Conservation (phyloP, 2,888 invertebrate genomes). For the Atrina japonica region DNA sequence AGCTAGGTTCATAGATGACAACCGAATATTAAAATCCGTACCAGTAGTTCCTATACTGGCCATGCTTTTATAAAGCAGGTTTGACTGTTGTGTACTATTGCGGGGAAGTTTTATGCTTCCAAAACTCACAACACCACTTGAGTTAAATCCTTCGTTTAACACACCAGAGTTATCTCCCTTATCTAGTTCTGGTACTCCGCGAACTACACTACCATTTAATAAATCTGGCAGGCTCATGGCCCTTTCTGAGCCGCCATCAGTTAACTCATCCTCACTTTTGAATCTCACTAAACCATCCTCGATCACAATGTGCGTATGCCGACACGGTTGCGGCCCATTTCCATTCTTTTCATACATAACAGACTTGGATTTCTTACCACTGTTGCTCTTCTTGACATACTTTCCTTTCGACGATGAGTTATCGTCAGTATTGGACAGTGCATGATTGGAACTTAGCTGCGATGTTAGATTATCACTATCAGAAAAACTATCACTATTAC, state of each 20-base stretch:
- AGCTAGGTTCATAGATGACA: slow-evolving; percentile 72
- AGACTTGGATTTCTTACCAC: slow-evolving; percentile 1
- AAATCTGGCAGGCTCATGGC: slow-evolving; percentile 51
- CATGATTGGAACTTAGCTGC: slow-evolving; percentile 27
- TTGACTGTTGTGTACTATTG: slow-evolving; percentile 22
- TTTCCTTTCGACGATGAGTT: slow-evolving; percentile 10
- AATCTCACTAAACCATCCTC: slow-evolving; percentile 94
- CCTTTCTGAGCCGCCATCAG: slow-evolving; percentile 29
- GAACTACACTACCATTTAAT: slow-evolving; percentile 46
- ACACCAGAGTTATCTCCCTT: slow-evolving; percentile 29
- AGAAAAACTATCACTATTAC: slow-evolving; percentile 29
- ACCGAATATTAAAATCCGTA: slow-evolving; percentile 57
- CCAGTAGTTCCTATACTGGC: slow-evolving; percentile 49
- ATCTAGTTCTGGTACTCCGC: slow-evolving; percentile 23
- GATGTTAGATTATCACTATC: slow-evolving; percentile 45
- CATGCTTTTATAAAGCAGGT: slow-evolving; percentile 45
- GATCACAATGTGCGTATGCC: slow-evolving; percentile 89
- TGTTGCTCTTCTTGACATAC: neutral
- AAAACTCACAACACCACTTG: slow-evolving; percentile 23
- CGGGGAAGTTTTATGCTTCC: slow-evolving; percentile 15
- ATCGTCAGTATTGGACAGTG: slow-evolving; percentile 1
- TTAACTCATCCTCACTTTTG: slow-evolving; percentile 85
- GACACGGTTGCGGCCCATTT: slow-evolving; percentile 19
- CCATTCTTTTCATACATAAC: slow-evolving; percentile 17
- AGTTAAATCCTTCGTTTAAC: slow-evolving; percentile 36